Evolutionary conservation across 37 sponge, comb jelly and placozoan genomes (phyloP), one percentile per base, ranked within the genome.

Genomic region (Spongilla lacustris): DNA sequence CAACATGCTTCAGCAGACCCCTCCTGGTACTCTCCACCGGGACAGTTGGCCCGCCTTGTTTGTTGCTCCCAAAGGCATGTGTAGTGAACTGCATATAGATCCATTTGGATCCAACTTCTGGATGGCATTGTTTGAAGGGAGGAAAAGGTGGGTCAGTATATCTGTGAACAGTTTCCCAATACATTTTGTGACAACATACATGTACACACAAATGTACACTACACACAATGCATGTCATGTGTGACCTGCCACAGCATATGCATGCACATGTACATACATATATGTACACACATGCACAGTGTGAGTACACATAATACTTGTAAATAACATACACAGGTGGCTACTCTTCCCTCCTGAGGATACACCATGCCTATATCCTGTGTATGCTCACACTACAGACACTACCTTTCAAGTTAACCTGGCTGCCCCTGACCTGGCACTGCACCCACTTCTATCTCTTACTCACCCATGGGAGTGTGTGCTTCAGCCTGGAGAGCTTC

Each of bases 31-130:
- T 12, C 80, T 92, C 31, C 92, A 95, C 73, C 78, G 66, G 1
- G 90, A 95, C 81, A 95, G 93, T 69, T 95, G 95, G 95, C 95
- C 95, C 26, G 92, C 92, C 49, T 77, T 95, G 46, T 95, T 95
- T 70, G 69, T 92, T 66, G 92, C 95, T 25, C 93, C 95, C 23
- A 71, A 79, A 75, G 93, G 90, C 5, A 26, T 92, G 26, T 37
- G 68, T 69, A 95, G 95, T 78, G 90, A 79, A 30, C 86, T 95
- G 6, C 95, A 95, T 78, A 81, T 95, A 0, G 95, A 95, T 77
- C 81, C 95, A 3, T 95, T 95, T 89, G 93, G 95, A 28, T 95
- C 95, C 23, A 95, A 92, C 79, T 95, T 95, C 87, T 95, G 95
- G 95, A 95, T 95, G 95, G 95, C 95, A 29, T 67, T 95, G 14